These are phyloP conservation scores for Grapholita molesta DNA, from an alignment of 1,140 invertebrate species.

Conservation along the genomic window DNA sequence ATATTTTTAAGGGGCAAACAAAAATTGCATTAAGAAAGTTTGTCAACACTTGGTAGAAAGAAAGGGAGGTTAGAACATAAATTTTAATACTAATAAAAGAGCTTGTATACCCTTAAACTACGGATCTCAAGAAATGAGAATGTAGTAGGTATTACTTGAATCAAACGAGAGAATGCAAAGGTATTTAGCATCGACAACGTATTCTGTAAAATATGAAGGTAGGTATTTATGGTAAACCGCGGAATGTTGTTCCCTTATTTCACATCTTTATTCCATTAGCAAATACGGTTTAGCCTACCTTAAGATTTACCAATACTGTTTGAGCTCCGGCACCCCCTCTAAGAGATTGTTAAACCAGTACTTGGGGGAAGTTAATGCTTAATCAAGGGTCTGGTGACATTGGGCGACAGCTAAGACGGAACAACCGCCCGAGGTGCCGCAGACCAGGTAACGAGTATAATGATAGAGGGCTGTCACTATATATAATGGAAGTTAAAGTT, in stretches of 20 bases:
- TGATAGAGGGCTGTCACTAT: conserved; percentile 41
- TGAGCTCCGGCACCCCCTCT: conserved; percentile 34
- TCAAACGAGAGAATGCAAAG: not conserved
- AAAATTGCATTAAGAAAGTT: too few relatives aligned
- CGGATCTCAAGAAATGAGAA: too few relatives aligned
- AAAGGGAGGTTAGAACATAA: too few relatives aligned
- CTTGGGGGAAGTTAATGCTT: conserved; percentile 44
- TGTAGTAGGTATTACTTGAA: too few relatives aligned
- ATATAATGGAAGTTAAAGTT: too few relatives aligned
- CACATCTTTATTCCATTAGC: conserved; percentile 72
- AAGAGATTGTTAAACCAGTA: conserved; percentile 37
- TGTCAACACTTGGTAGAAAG: too few relatives aligned
- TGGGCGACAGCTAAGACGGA: conserved; percentile 57
- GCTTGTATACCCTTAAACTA: too few relatives aligned
- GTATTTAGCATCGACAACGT: not conserved
- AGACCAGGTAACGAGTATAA: conserved; percentile 56
- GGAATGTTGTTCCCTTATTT: conserved; percentile 54
- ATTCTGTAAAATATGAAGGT: conserved; percentile 18
- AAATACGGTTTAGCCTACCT: conserved; percentile 60
- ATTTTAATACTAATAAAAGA: too few relatives aligned
- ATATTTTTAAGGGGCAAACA: too few relatives aligned
- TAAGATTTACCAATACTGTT: conserved; percentile 41
- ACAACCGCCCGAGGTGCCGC: conserved; percentile 65
- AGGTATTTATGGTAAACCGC: conserved; percentile 51
- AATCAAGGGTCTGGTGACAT: conserved; percentile 52